phyloP scores from a whole-genome alignment of 2,888 invertebrate genomes.

The Ophion obscuratus region DNA sequence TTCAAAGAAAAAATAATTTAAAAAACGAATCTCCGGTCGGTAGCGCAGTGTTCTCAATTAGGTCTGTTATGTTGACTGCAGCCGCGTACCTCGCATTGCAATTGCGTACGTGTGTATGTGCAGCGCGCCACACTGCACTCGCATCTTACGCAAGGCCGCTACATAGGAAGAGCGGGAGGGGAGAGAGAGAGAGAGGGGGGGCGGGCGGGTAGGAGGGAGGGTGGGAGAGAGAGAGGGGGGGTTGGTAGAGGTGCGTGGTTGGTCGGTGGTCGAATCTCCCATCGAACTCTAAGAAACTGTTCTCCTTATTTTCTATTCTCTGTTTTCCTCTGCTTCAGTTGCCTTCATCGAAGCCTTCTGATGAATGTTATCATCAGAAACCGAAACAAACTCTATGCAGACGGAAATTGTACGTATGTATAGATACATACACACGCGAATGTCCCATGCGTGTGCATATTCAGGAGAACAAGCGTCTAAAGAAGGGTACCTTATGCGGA shows the following conservation, averaged over 20 bases:
- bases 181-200: background rate
- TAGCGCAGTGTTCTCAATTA: background rate
- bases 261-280: constrained; percentile 58
- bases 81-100: constrained; percentile 62
- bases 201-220: background rate
- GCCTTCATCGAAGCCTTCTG: constrained; percentile 27
- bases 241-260: constrained; percentile 41
- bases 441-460: background rate
- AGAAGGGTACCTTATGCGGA: constrained; percentile 9
- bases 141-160: background rate
- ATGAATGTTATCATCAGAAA: constrained; percentile 57
- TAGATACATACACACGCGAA: background rate
- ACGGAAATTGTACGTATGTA: constrained; percentile 29
- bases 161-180: constrained; percentile 1
- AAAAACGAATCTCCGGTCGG: constrained; percentile 21
- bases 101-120: constrained; percentile 60
- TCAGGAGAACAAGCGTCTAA: constrained; percentile 19
- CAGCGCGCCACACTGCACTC: background rate
- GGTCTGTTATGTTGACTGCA: constrained; percentile 58
- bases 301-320: constrained; percentile 11
- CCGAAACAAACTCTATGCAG: constrained; percentile 13
- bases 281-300: constrained; percentile 53
- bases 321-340: constrained; percentile 16
- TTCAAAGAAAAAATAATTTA: constrained; percentile 12
- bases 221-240: background rate